Conservation (phyloP, 2,113 vertebrate genomes). For the Tringa solitaria region DNA sequence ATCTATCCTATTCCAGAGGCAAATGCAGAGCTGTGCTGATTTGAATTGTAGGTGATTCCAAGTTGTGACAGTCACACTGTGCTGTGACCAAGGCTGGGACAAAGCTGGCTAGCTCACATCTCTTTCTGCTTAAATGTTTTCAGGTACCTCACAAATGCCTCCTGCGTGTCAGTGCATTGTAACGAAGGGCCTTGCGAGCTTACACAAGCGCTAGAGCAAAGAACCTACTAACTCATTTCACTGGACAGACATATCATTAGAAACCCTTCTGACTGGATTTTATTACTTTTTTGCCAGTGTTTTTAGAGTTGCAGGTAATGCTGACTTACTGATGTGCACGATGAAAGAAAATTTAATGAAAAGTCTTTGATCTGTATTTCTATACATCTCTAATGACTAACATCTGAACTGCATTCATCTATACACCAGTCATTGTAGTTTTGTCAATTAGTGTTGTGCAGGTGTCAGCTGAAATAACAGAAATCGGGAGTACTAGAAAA, state of each 20-base stretch:
- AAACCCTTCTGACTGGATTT: not conserved
- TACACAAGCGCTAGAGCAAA: not conserved
- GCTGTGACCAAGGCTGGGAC: not conserved
- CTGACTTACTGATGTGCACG: not conserved
- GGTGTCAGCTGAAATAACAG: not conserved
- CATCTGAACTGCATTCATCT: not conserved
- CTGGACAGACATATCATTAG: not conserved
- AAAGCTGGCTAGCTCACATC: not conserved
- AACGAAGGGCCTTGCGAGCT: not conserved
- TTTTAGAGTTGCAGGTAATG: not conserved
- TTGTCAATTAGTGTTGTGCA: not conserved
- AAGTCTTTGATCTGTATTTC: not conserved
- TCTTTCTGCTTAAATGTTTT: not conserved
- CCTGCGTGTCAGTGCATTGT: accelerated
- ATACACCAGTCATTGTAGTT: not conserved
- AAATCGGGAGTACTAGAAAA: not conserved
- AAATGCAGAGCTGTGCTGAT: not conserved
- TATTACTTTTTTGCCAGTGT: accelerated
- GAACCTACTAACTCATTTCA: not conserved
- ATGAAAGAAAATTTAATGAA: not conserved
- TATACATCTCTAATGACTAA: not conserved
- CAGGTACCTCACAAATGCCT: not conserved
- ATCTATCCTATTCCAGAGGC: not conserved
- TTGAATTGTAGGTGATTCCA: not conserved
- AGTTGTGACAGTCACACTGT: not conserved